Conservation (phyloP, 2,888 invertebrate species). For the Polietes domitor region DNA sequence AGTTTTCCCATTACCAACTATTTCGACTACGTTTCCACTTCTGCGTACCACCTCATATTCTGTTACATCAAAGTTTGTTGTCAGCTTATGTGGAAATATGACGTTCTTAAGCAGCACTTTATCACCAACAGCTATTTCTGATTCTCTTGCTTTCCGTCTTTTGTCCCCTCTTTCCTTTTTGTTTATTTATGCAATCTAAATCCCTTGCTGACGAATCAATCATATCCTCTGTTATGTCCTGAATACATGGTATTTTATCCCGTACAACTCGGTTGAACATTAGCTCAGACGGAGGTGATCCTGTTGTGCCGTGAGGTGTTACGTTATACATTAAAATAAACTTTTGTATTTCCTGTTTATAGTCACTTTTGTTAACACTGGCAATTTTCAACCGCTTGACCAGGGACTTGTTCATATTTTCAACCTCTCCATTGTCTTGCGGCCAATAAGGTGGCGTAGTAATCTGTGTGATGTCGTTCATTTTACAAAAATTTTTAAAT, state of each 20-base stretch:
- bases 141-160: slow-evolving; percentile 29
- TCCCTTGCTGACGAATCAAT: slow-evolving; percentile 46
- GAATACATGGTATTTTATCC: slow-evolving; percentile 37
- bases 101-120: slow-evolving; percentile 48
- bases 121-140: slow-evolving; percentile 55
- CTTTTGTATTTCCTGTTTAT: neutral
- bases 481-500: slow-evolving; percentile 35
- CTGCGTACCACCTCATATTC: slow-evolving; percentile 43
- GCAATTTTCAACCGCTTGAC: slow-evolving; percentile 51
- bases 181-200: slow-evolving; percentile 49
- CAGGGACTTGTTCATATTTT: slow-evolving; percentile 24
- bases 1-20: no score
- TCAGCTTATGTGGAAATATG: slow-evolving; percentile 41
- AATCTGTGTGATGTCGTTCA: neutral
- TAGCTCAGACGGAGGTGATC: slow-evolving; percentile 44
- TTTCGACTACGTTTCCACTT: no score
- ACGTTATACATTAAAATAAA: slow-evolving; percentile 34
- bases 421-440: neutral
- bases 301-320: slow-evolving; percentile 55
- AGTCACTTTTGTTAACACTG: neutral
- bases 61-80: slow-evolving; percentile 37
- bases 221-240: neutral
- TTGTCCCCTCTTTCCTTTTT: slow-evolving; percentile 45
- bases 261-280: slow-evolving; percentile 51
- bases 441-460: neutral